phyloP scores from a whole-genome alignment of 2,888 invertebrate species.

The Agrochola lychnidis region DNA sequence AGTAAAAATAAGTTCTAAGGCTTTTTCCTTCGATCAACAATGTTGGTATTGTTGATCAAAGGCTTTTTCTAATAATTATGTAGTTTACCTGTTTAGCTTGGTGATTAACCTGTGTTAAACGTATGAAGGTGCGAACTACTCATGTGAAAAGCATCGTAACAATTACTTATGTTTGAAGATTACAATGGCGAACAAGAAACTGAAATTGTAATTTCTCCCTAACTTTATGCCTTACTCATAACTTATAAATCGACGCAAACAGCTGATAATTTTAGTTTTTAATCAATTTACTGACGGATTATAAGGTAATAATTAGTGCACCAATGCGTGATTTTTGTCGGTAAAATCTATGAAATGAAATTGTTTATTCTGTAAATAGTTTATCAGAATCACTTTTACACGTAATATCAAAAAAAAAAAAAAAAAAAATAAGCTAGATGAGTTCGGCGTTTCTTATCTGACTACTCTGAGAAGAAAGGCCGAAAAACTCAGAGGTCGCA shows the following conservation, averaged over 20 bases:
- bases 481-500: no score
- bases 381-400: no score
- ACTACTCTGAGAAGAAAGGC: no score
- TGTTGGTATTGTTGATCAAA: no score
- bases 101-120: constrained; percentile 5
- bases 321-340: background rate
- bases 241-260: constrained; percentile 2
- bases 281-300: background rate
- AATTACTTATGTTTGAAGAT: constrained; percentile 31
- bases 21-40: constrained; percentile 22
- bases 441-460: no score
- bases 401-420: no score
- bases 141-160: constrained; percentile 30
- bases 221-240: constrained; percentile 22
- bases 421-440: no score
- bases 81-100: constrained; percentile 2
- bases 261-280: background rate
- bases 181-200: constrained; percentile 43
- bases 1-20: background rate
- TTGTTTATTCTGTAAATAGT: no score
- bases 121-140: constrained; percentile 35
- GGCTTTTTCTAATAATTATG: constrained; percentile 42
- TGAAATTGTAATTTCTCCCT: constrained; percentile 19
- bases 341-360: background rate
- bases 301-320: background rate